Conservation (phyloP, 2,113 vertebrate species). For the Perca schrenkii region DNA sequence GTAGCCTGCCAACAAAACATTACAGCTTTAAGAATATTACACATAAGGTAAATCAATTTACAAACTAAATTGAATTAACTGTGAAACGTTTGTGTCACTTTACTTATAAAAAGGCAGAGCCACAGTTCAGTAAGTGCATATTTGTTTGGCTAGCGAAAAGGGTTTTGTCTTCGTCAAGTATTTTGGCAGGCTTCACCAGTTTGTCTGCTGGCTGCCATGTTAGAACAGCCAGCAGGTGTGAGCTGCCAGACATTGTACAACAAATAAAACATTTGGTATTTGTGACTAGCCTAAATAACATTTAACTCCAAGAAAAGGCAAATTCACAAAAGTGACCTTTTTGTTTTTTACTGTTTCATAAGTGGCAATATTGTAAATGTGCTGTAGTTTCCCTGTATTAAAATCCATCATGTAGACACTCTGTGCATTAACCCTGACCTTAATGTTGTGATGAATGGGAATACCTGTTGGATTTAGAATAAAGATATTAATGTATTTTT, state of each 20-base stretch:
- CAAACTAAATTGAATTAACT: constrained; percentile 25
- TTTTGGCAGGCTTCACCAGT: constrained; percentile 26
- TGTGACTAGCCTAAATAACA: not conserved
- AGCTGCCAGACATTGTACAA: constrained; percentile 1
- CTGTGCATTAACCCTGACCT: not conserved
- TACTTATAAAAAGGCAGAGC: constrained; percentile 18
- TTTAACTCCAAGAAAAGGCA: not conserved
- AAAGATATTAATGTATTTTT: not conserved
- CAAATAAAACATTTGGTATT: not conserved
- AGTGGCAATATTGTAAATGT: not conserved
- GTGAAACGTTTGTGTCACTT: not conserved
- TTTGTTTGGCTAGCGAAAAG: constrained; percentile 17
- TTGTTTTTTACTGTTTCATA: not conserved
- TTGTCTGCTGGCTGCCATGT: constrained; percentile 19
- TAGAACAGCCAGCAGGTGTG: constrained; percentile 8
- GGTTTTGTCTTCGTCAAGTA: constrained; percentile 28
- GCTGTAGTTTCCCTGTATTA: not conserved
- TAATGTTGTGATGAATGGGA: not conserved
- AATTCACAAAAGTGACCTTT: not conserved
- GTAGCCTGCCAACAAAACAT: constrained; percentile 12
- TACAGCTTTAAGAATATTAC: constrained; percentile 21
- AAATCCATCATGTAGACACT: not conserved
- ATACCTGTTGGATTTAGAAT: not conserved
- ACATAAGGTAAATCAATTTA: constrained; percentile 19
- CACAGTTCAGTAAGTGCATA: constrained; percentile 4